Conservation (phyloP, 1,140 invertebrate species). For the Colletes gigas region DNA sequence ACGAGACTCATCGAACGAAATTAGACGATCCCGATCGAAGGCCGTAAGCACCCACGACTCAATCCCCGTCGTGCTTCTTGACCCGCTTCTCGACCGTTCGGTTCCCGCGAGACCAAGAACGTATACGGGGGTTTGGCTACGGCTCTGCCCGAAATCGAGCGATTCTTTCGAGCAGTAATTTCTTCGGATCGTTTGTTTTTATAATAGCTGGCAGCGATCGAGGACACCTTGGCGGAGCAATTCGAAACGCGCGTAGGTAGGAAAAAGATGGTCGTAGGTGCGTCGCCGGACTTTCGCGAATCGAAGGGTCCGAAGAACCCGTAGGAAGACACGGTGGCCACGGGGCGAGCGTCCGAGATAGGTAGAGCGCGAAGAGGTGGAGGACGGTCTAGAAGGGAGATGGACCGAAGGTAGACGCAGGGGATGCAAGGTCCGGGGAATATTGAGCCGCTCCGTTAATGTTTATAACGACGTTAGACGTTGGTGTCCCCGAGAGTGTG, state of each 20-base stretch:
- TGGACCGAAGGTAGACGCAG: slow-evolving; percentile 66
- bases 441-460: slow-evolving; percentile 80
- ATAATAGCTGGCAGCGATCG: slow-evolving; percentile 3
- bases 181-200: slow-evolving; percentile 37
- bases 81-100: slow-evolving; percentile 41
- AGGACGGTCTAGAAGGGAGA: slow-evolving; percentile 75
- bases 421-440: slow-evolving; percentile 74
- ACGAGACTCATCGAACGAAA: slow-evolving; percentile 68
- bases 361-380: slow-evolving; percentile 43
- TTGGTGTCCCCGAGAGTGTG: slow-evolving; percentile 65
- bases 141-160: slow-evolving; percentile 14
- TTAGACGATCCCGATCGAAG: slow-evolving; percentile 65
- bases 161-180: not conserved
- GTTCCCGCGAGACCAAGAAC: slow-evolving; percentile 23
- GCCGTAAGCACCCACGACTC: slow-evolving; percentile 51
- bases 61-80: slow-evolving; percentile 55
- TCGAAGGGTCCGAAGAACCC: slow-evolving; percentile 50
- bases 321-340: slow-evolving; percentile 51
- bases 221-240: no score
- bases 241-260: not conserved
- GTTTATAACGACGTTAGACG: slow-evolving; percentile 81
- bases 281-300: not conserved
- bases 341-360: slow-evolving; percentile 53
- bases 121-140: not conserved
- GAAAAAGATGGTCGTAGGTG: not conserved